These are phyloP conservation scores for Dryadula phaetusa DNA, from an alignment of 2,888 invertebrate genomes.

Conservation along the genomic window DNA sequence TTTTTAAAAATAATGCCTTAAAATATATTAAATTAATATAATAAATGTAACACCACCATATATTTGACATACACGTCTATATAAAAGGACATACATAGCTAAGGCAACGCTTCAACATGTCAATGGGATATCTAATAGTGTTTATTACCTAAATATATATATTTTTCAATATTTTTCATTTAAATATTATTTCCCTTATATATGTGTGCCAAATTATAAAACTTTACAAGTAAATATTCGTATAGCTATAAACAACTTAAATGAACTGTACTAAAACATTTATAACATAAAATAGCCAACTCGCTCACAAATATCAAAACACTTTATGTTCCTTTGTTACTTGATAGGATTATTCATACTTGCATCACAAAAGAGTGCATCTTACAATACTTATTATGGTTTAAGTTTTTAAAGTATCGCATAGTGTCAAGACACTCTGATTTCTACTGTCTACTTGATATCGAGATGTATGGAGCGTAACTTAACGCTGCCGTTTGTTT, in stretches of 20 bases:
- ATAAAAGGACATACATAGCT: too few relatives aligned
- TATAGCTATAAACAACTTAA: constrained; percentile 32
- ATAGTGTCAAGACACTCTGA: too few relatives aligned
- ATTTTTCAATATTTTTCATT: not conserved
- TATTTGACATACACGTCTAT: too few relatives aligned
- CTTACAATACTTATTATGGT: not conserved
- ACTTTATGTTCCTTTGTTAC: constrained; percentile 34
- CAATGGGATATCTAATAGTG: too few relatives aligned
- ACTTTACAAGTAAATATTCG: constrained; percentile 33
- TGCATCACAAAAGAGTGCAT: not conserved
- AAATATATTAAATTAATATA: too few relatives aligned
- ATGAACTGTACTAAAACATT: constrained; percentile 28
- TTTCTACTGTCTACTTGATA: too few relatives aligned
- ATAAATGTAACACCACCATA: too few relatives aligned
- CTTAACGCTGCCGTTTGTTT: too few relatives aligned
- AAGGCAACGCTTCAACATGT: too few relatives aligned
- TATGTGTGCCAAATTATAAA: constrained; percentile 20
- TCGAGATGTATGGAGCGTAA: too few relatives aligned
- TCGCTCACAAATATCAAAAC: constrained; percentile 25
- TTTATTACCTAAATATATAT: not conserved
- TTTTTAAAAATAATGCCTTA: too few relatives aligned
- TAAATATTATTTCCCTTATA: not conserved
- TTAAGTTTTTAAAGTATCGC: too few relatives aligned
- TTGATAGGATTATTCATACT: constrained; percentile 20
- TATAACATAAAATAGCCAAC: constrained; percentile 32